Evolutionary conservation across 1,140 invertebrate genomes (phyloP), one percentile per base, ranked within the genome.

Genomic region (Physella acuta): DNA sequence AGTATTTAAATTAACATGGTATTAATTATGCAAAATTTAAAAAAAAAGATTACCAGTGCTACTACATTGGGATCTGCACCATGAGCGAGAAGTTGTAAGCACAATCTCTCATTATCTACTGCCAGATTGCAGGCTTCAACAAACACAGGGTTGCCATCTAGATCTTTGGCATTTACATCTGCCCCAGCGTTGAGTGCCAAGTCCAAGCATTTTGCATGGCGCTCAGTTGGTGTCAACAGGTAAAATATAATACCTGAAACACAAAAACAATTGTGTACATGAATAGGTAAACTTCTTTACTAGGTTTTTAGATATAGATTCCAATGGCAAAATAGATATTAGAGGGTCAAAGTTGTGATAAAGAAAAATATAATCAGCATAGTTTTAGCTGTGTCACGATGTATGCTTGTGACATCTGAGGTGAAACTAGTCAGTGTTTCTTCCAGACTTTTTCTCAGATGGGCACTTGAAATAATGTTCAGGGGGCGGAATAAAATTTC

Each of bases 241-340:
- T 85, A 85, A 71, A 83, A 86, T 30, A 86, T 51, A 34, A 85
- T 80, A 58, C 84, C 84, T 85, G 68, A 24, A 36, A 28, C 30
- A 61, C 17, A 2, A 59, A n/a, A n/a, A n/a, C n/a, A n/a, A n/a
- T n/a, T n/a, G n/a, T n/a, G n/a, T n/a, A n/a, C n/a, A n/a, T n/a
- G n/a, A n/a, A n/a, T n/a, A n/a, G n/a, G n/a, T n/a, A n/a, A n/a
- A n/a, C n/a, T n/a, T n/a, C n/a, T n/a, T n/a, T n/a, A n/a, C n/a
- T n/a, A n/a, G n/a, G n/a, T n/a, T n/a, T n/a, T n/a, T n/a, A n/a
- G n/a, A n/a, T n/a, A n/a, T n/a, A n/a, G n/a, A n/a, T n/a, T n/a
- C n/a, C n/a, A n/a, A n/a, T n/a, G n/a, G n/a, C n/a, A 33, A 52
- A 17, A 51, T 53, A 60, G n/a, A 11, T 14, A 14, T 11, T n/a